phyloP scores from a whole-genome alignment of 2,888 invertebrate species.

The Drosophila birchii region DNA sequence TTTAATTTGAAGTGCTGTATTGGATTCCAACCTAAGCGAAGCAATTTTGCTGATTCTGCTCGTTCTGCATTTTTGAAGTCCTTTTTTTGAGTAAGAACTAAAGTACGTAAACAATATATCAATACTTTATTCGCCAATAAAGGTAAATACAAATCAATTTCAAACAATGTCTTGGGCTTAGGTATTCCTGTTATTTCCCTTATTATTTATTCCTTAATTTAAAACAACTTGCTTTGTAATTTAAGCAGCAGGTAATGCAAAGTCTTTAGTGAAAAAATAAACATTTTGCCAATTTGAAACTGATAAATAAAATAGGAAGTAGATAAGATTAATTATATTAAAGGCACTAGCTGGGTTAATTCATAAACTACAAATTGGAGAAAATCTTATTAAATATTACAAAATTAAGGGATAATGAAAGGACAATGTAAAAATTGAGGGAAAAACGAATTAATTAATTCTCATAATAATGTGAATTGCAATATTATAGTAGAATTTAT shows the following conservation, averaged over 20 bases:
- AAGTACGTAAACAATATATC: background rate
- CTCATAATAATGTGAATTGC: too few relatives aligned
- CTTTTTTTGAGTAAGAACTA: background rate
- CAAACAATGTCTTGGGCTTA: too few relatives aligned
- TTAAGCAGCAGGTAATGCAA: constrained; percentile 3
- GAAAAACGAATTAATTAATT: too few relatives aligned
- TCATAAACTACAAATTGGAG: background rate
- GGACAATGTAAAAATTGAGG: too few relatives aligned
- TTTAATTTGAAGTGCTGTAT: background rate
- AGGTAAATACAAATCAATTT: background rate
- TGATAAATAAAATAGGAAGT: constrained; percentile 12
- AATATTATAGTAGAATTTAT: background rate
- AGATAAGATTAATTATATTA: constrained; percentile 25
- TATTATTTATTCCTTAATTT: background rate
- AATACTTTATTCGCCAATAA: too few relatives aligned
- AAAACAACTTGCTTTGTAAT: too few relatives aligned
- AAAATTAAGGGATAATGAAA: too few relatives aligned
- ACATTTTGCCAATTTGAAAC: constrained; percentile 2
- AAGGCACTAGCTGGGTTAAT: background rate
- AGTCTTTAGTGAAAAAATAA: background rate
- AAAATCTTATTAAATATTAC: background rate
- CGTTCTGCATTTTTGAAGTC: background rate
- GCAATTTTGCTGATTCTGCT: background rate
- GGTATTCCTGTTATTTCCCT: too few relatives aligned
- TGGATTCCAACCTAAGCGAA: background rate